Evolutionary conservation across 2,888 invertebrate species (phyloP), one percentile per base, ranked within the genome.

Genomic region (Ecliptopera silaceata): DNA sequence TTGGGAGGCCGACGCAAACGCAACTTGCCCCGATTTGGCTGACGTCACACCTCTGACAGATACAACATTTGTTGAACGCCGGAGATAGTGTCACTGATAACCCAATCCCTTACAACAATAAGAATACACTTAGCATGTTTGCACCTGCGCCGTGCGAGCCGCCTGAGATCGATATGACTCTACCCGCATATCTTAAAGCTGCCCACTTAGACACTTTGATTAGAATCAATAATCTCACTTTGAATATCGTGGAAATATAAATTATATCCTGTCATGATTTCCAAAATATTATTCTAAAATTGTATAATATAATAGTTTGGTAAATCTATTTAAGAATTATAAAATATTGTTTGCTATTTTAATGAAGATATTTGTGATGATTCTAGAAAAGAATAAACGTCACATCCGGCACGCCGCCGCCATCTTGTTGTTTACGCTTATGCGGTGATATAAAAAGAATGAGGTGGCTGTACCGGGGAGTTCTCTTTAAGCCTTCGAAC

Each of bases 111-210:
- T 87, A 88, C 82, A 88, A 91, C 89, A 90, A 91, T 90, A 82
- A 87, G 87, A 89, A 88, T 76, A 89, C 89, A 91, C 89, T 91
- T 91, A 89, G 84, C 88, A 87, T 89, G 89, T 91, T 90, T 90
- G 89, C 91, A 91, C 91, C 91, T 91, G 91, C 90, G 70, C 83
- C 82, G 82, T 55, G 82, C 84, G 70, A 69, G 77, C 77, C 78
- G 69, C 64, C 72, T 68, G 72, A 80, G 80, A 82, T 81, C 79
- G 80, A 88, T 86, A 80, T 73, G 68, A 72, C 75, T 71, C 66
- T 66, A 71, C 80, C 83, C 81, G 80, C 82, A 83, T 84, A 81
- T 79, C 75, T 79, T 77, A 71, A 67, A 51, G 59, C 60, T 43
- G 43, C 59, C 56, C 65, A 69, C 66, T 69, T 68, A 72, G 67